These are phyloP conservation scores for Latrodectus geometricus DNA, from an alignment of 1,140 invertebrate genomes.

Conservation along the genomic window DNA sequence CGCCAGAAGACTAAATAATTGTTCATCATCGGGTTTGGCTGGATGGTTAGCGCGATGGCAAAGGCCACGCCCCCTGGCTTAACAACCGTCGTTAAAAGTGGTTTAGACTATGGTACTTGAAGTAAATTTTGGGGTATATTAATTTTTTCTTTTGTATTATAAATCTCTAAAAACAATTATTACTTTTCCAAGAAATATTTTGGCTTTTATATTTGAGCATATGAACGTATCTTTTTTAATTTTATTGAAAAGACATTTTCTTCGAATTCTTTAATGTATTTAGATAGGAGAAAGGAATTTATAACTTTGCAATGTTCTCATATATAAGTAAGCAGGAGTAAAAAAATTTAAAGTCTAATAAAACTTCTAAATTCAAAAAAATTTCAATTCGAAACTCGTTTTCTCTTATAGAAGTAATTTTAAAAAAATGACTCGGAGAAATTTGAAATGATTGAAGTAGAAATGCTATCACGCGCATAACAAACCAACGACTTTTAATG, in stretches of 20 bases:
- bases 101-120: conserved; percentile 45
- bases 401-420: neutral
- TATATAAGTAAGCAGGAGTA: conserved; percentile 10
- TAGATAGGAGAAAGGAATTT: conserved; percentile 25
- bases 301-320: neutral
- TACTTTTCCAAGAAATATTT: conserved; percentile 40
- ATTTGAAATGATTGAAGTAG: no score
- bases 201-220: neutral
- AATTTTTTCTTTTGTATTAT: conserved; percentile 35
- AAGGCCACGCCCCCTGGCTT: conserved; percentile 27
- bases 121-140: conserved; percentile 30
- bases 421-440: no score
- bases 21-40: conserved; percentile 55
- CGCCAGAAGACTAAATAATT: conserved; percentile 58
- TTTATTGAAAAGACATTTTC: conserved; percentile 50
- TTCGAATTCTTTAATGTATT: conserved; percentile 29
- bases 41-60: conserved; percentile 44
- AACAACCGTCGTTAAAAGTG: conserved; percentile 51
- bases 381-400: neutral
- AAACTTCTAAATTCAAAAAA: no score
- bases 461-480: neutral
- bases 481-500: no score
- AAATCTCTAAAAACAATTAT: conserved; percentile 10
- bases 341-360: neutral
- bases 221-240: conserved; percentile 3